Evolutionary conservation across 2,797 vertebrate species (phyloP), one percentile per base, ranked within the genome.

Genomic region (Lithobates sylvaticus): DNA sequence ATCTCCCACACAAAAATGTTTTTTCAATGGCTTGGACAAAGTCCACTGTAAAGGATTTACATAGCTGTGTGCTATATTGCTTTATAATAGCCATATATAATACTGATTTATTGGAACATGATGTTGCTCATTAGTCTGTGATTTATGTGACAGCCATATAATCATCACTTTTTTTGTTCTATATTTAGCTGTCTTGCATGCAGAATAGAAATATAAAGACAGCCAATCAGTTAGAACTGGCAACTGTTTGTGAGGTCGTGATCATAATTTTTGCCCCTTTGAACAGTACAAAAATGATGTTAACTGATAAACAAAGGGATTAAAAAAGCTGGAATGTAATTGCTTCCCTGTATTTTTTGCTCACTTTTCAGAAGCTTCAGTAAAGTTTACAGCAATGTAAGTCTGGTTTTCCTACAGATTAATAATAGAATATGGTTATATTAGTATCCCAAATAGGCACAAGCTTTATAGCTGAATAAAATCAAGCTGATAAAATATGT

Each of bases 1-100:
- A 16, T 16, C 32, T 70, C 32, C 15, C 12, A 2, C 13, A 29
- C 26, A 26, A 69, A 65, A 34, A 26, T 3, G 10, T 70, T 54
- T 36, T 32, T 7, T 34, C 54, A 13, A 54, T 54, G 36, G 29
- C 29, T 10, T 58, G 26, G 16, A 27, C 50, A 50, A 16, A 32
- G 67, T 50, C 23, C 76, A 23, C 23, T 7, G 10, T 27, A n/a
- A 61, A 84, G 36, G 23, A 9, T 39, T 39, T 39, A 39, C 39
- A 36, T 32, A 68, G 9, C 39, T 85, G 13, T 26, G 5, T 64
- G 5, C 10, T 32, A 16, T 42, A 78, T 16, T 44, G 69, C 5
- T 87, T 87, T 87, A 87, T 83, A 81, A 47, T 36, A 72, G 67
- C 80, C 32, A 78, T 87, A 78, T 87, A 83, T 83, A 27, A 72